Conservation (phyloP, 2,888 invertebrate species). For the Catocala fraxini region DNA sequence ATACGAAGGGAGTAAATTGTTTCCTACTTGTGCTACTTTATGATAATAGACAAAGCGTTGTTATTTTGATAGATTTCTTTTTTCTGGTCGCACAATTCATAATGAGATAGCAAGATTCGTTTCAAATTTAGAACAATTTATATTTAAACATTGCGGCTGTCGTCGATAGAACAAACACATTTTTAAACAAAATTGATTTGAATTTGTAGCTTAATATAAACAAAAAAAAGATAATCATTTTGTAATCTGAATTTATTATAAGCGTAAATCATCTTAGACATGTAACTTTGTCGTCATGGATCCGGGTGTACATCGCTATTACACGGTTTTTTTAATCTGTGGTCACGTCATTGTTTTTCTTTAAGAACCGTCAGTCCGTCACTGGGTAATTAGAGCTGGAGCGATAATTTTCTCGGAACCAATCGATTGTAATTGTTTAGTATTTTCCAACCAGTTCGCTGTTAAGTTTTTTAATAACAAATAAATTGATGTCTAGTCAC, state of each 20-base stretch:
- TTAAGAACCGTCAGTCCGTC: conserved; percentile 8
- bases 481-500: neutral
- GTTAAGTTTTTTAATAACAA: neutral
- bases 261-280: conserved; percentile 19
- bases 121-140: too few species aligned
- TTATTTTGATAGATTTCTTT: neutral
- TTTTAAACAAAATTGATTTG: too few species aligned
- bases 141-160: too few species aligned
- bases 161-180: too few species aligned
- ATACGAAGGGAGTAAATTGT: conserved; percentile 40
- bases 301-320: conserved; percentile 27
- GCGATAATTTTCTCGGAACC: conserved; percentile 16
- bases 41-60: too few species aligned
- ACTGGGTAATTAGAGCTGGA: conserved; percentile 17
- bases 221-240: too few species aligned
- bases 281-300: conserved; percentile 35
- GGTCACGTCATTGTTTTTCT: conserved; percentile 26
- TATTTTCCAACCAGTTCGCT: conserved; percentile 3
- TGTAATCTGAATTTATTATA: conserved; percentile 16
- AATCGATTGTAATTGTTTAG: conserved; percentile 30
- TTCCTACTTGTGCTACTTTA: conserved; percentile 38
- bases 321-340: conserved; percentile 19
- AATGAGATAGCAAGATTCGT: too few species aligned
- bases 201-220: too few species aligned
- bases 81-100: neutral